A percentile compares a stretch with the other conserved stretches of the same genome.
Evolutionary conservation across 2,113 vertebrate genomes (phyloP).

Genomic region (Erythrocercus mccallii): DNA sequence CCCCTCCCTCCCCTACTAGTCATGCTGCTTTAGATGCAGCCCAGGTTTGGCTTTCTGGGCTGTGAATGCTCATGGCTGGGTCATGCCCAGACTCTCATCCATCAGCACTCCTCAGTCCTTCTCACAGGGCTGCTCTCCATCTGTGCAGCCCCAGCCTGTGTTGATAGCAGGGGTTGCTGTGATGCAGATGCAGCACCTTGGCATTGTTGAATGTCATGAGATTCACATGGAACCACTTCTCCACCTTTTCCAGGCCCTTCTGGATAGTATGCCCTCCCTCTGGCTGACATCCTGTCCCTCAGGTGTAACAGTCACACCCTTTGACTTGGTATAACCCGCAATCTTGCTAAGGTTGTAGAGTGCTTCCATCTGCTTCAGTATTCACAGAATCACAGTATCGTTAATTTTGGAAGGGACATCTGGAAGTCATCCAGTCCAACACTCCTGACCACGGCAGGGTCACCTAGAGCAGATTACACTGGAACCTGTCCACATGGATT

Average conservation of each 20-base stretch:
- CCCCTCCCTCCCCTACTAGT: too few species aligned
- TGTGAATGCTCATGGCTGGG: rapidly evolving
- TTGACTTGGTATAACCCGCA: not conserved
- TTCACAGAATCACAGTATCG: not conserved
- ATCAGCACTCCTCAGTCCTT: rapidly evolving
- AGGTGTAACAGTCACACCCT: rapidly evolving
- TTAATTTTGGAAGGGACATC: not conserved
- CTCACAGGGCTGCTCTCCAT: not conserved
- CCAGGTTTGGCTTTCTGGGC: not conserved
- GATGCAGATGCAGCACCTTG: rapidly evolving
- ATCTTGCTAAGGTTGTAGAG: not conserved
- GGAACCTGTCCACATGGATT: not conserved
- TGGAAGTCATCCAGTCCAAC: not conserved
- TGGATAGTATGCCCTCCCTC: not conserved
- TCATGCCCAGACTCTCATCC: not conserved
- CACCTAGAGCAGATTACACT: not conserved
- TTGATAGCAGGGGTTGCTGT: rapidly evolving
- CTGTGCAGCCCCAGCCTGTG: not conserved
- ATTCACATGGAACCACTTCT: not conserved
- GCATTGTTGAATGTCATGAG: not conserved
- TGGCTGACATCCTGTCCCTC: not conserved
- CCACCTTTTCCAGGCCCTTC: not conserved
- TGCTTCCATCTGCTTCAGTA: rapidly evolving
- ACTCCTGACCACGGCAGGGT: not conserved
- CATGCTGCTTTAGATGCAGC: not conserved